Percentiles rank a stretch among this genome's conserved stretches.
phyloP scores from a whole-genome alignment of 2,797 vertebrate species.

The Chromis chromis region DNA sequence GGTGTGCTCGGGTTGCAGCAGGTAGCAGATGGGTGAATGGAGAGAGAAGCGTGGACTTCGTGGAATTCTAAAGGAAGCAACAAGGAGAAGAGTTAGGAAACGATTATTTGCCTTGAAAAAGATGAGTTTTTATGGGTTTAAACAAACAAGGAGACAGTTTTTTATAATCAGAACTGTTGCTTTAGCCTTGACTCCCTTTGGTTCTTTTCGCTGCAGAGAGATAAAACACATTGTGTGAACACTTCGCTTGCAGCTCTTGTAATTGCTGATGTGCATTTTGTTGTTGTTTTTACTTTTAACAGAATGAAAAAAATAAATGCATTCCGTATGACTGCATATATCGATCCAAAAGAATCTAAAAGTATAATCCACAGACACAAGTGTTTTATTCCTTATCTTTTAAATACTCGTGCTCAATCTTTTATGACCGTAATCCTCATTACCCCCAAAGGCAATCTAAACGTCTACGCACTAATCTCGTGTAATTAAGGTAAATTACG shows the following conservation, averaged over 20 bases:
- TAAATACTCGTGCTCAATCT: not conserved
- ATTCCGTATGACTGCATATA: too few species aligned
- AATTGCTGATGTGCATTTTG: not conserved
- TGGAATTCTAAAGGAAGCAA: too few species aligned
- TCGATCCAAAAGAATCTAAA: too few species aligned
- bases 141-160: not conserved
- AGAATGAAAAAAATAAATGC: too few species aligned
- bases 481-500: slow-evolving; percentile 13
- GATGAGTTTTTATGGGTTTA: too few species aligned
- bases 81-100: too few species aligned
- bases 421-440: not conserved
- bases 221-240: not conserved
- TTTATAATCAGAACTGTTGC: too few species aligned
- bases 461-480: not conserved
- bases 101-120: too few species aligned
- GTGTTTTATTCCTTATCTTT: not conserved
- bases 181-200: not conserved
- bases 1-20: too few species aligned
- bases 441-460: not conserved
- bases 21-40: too few species aligned
- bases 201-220: not conserved
- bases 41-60: too few species aligned
- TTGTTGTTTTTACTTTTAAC: too few species aligned
- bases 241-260: not conserved
- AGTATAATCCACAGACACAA: not conserved